Evolutionary conservation across 2,888 invertebrate species (phyloP).

Genomic region (Diabrotica balteata): DNA sequence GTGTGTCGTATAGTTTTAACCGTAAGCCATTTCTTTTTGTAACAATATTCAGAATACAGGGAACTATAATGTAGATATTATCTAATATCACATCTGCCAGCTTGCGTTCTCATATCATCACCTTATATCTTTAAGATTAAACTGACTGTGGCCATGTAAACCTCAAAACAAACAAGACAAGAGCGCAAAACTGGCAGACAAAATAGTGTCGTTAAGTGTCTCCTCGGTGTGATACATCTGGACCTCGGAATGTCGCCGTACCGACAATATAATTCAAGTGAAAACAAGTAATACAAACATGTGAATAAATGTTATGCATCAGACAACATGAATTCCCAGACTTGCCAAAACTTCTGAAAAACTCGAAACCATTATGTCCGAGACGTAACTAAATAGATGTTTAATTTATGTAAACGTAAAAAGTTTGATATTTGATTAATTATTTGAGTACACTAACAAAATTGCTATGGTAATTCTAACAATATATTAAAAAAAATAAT

Average conservation of each 20-base stretch:
- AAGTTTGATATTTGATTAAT: not conserved
- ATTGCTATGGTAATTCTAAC: not conserved
- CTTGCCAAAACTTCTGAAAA: slow-evolving; percentile 38
- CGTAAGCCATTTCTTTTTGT: too few species aligned
- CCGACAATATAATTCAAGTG: slow-evolving; percentile 33
- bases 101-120: slow-evolving; percentile 7
- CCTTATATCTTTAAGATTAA: slow-evolving; percentile 13
- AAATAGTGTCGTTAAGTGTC: slow-evolving; percentile 41
- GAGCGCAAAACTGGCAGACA: slow-evolving; percentile 36
- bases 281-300: slow-evolving; percentile 37
- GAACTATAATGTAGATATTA: too few species aligned
- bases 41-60: too few species aligned
- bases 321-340: slow-evolving; percentile 39
- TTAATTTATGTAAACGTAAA: not conserved
- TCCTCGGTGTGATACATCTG: slow-evolving; percentile 39
- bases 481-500: not conserved
- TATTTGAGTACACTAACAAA: not conserved
- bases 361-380: slow-evolving; percentile 4
- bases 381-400: slow-evolving; percentile 10
- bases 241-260: slow-evolving; percentile 40
- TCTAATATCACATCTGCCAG: slow-evolving; percentile 3
- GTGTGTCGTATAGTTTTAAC: too few species aligned
- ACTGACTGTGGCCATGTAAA: slow-evolving; percentile 8
- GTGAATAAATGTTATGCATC: slow-evolving; percentile 37
- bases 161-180: slow-evolving; percentile 27